phyloP scores from a whole-genome alignment of 2,113 vertebrate species.

The Trematocara nigrifrons region DNA sequence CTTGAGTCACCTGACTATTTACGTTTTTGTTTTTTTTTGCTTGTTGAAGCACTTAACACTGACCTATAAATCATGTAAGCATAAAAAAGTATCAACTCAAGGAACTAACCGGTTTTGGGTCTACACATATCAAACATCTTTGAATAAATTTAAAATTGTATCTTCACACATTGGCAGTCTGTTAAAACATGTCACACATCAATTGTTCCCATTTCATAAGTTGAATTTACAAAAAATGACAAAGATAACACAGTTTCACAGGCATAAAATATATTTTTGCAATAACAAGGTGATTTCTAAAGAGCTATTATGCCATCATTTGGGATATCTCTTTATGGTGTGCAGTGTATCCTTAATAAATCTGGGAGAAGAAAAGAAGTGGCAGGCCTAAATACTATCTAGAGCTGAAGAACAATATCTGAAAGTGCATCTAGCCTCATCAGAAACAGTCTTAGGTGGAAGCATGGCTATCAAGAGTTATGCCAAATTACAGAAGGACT shows the following conservation, averaged over 20 bases:
- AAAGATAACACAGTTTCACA: background rate
- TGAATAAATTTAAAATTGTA: background rate
- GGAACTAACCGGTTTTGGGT: background rate
- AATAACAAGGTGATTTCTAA: background rate
- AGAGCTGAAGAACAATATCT: background rate
- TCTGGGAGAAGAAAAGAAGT: background rate
- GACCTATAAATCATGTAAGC: background rate
- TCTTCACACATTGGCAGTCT: background rate
- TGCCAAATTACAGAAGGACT: background rate
- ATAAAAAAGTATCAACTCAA: background rate
- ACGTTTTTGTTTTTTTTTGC: too few species aligned
- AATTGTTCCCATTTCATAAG: background rate
- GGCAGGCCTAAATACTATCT: background rate
- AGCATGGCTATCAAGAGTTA: background rate
- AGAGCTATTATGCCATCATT: background rate
- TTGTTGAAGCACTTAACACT: background rate
- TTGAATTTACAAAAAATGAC: background rate
- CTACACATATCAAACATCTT: background rate
- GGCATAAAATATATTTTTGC: background rate
- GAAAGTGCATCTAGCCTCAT: background rate
- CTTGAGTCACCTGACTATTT: background rate
- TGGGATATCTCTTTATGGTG: accelerated
- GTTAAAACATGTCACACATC: background rate
- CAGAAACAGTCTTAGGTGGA: background rate
- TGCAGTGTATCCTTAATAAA: background rate